phyloP scores from a whole-genome alignment of 1,140 invertebrate genomes.

The Phymorhynchus buccinoides region DNA sequence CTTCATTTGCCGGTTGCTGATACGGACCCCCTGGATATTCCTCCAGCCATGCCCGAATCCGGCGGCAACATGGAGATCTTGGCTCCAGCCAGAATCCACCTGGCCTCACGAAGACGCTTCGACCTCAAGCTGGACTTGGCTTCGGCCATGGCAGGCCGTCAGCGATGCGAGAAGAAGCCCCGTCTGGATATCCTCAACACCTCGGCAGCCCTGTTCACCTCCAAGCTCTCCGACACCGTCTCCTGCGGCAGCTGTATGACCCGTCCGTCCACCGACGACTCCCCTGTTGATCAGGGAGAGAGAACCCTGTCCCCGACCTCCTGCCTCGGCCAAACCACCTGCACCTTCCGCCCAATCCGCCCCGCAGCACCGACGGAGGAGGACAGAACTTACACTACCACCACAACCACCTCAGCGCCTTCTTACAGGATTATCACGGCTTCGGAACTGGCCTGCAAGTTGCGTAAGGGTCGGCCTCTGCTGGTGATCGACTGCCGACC shows the following conservation, averaged over 20 bases:
- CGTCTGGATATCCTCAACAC: slow-evolving; percentile 3
- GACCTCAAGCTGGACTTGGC: slow-evolving; percentile 48
- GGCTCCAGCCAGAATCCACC: slow-evolving; percentile 46
- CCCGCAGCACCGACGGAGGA: neutral
- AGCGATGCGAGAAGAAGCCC: slow-evolving; percentile 18
- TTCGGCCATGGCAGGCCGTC: neutral
- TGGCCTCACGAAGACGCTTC: slow-evolving; percentile 42
- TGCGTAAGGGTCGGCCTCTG: slow-evolving; percentile 67
- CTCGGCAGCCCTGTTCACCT: neutral
- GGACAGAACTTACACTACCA: neutral
- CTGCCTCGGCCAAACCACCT: neutral
- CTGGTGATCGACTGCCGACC: slow-evolving; percentile 83
- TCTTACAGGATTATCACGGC: slow-evolving; percentile 55
- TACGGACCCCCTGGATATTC: slow-evolving; percentile 8
- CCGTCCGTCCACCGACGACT: neutral
- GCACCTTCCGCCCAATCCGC: slow-evolving; percentile 29
- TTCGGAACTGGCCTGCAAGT: slow-evolving; percentile 57
- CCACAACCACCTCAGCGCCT: slow-evolving; percentile 48
- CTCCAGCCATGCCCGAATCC: slow-evolving; percentile 60
- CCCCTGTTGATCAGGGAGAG: neutral
- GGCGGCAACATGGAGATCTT: slow-evolving; percentile 60
- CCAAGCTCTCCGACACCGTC: neutral
- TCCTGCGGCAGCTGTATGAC: slow-evolving; percentile 8
- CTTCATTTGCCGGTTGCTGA: neutral
- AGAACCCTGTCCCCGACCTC: neutral